Base-by-base conservation (phyloP, 2,113 vertebrate species). In the Planiliza haematocheilus region DNA sequence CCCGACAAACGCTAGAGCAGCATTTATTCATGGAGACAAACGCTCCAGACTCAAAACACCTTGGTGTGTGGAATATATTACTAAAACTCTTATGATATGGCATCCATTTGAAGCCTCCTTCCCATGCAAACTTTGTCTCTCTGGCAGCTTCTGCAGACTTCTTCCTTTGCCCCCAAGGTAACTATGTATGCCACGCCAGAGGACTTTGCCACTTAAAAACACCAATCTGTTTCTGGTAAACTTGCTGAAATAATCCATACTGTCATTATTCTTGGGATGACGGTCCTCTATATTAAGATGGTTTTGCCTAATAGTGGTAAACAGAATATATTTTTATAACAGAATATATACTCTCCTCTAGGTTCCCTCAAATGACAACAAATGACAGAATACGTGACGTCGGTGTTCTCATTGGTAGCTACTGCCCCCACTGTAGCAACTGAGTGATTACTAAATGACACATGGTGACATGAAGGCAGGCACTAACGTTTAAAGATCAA, bases 401-500 rank as follows among this genome's bases (percentile, higher is more conserved):
- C 42, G 14, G 24, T 30, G 24, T 30, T 5, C 24, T 30, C 24
- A 30, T 30, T 30, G 24, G 24, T 30, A 30, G 24, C 24, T 30
- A 30, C 24, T 5, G 24, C 24, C 24, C 24, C 24, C 24, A 30
- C 50, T 57, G 13, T 36, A 77, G 30, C 30, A 51, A 62, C 17
- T n/a, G n/a, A n/a, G n/a, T 30, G 24, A 55, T 34, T 65, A 24
- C 58, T 66, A 53, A 50, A 71, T 66, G 30, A 17, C 2, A 59
- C 20, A 7, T 61, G 7, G 4, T 51, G 39, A 71, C 38, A 74
- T 4, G 48, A 48, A 46, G 62, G 37, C 48, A 60, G 59, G 10
- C 3, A 78, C 12, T 69, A 56, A 86, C 86, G 58, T 86, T 64
- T 14, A 51, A 21, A 59, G 58, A 81, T 83, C 41, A 41, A 53